Conservation (phyloP, 2,888 invertebrate genomes). For the Nymphalis urticae region DNA sequence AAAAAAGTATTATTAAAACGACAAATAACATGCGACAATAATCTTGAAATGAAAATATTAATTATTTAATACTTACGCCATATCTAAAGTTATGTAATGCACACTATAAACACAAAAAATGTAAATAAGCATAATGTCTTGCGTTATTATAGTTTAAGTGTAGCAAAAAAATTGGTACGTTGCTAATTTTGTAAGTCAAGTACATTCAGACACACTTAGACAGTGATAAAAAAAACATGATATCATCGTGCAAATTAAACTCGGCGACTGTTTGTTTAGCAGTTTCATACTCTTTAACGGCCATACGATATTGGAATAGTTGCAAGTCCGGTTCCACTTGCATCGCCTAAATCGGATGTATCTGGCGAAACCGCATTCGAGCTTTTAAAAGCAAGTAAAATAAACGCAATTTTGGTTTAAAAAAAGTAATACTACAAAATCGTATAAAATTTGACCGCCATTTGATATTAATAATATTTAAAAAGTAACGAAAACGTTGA, state of each 20-base stretch:
- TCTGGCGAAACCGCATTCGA: conserved; percentile 13
- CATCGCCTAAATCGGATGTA: conserved; percentile 25
- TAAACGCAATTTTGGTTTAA: too few species aligned
- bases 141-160: conserved; percentile 13
- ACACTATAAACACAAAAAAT: conserved; percentile 10
- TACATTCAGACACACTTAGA: conserved; percentile 2
- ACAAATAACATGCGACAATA: background rate
- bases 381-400: background rate
- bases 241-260: conserved; percentile 16
- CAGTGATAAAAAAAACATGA: conserved; percentile 22
- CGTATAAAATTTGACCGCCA: too few species aligned
- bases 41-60: conserved; percentile 5
- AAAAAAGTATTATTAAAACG: too few species aligned
- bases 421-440: too few species aligned
- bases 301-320: conserved; percentile 21
- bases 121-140: conserved; percentile 9
- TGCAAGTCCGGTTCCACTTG: conserved; percentile 28
- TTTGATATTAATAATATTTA: too few species aligned
- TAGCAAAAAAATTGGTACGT: conserved; percentile 13
- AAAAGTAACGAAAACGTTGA: too few species aligned
- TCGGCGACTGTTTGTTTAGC: conserved; percentile 20
- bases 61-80: background rate
- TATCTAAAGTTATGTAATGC: conserved; percentile 9
- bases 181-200: conserved; percentile 9
- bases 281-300: conserved; percentile 19